Percentiles rank a stretch among this genome's conserved stretches.
These are phyloP conservation scores for Helicoverpa zea DNA, from an alignment of 1,140 invertebrate species.

Conservation along the genomic window DNA sequence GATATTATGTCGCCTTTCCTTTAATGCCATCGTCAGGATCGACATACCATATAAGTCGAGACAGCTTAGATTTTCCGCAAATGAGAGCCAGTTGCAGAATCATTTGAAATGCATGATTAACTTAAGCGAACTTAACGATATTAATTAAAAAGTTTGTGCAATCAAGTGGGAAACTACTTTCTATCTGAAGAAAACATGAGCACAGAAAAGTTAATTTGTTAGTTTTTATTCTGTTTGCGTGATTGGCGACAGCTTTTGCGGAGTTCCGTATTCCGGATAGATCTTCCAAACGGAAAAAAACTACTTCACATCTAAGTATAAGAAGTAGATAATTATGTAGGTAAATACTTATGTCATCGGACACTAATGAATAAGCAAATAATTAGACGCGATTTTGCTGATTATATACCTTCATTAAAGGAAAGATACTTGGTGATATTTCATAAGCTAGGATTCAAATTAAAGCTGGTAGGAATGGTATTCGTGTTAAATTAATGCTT, in stretches of 20 bases:
- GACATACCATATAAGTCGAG: conserved; percentile 13
- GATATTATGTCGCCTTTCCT: neutral
- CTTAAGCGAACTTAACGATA: neutral
- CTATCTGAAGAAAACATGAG: conserved; percentile 35
- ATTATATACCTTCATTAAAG: too few relatives aligned
- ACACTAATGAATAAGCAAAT: too few relatives aligned
- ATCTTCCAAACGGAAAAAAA: neutral
- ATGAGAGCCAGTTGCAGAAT: neutral
- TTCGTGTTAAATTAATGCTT: too few relatives aligned
- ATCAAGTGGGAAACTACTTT: conserved; percentile 42
- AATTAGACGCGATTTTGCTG: too few relatives aligned
- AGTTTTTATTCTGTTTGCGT: conserved; percentile 30
- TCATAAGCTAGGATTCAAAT: too few relatives aligned
- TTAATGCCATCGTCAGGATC: neutral
- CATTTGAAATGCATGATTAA: conserved; percentile 13
- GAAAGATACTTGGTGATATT: too few relatives aligned
- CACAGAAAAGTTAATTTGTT: conserved; percentile 17
- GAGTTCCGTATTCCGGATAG: conserved; percentile 16
- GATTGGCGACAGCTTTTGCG: neutral
- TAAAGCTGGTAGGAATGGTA: too few relatives aligned
- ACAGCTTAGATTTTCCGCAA: conserved; percentile 37
- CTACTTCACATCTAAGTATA: neutral
- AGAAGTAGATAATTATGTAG: too few relatives aligned
- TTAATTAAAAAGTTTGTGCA: conserved; percentile 39
- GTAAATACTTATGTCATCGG: too few relatives aligned